Evolutionary conservation across 2,888 invertebrate species (phyloP).

Genomic region (Calameuta filiformis): DNA sequence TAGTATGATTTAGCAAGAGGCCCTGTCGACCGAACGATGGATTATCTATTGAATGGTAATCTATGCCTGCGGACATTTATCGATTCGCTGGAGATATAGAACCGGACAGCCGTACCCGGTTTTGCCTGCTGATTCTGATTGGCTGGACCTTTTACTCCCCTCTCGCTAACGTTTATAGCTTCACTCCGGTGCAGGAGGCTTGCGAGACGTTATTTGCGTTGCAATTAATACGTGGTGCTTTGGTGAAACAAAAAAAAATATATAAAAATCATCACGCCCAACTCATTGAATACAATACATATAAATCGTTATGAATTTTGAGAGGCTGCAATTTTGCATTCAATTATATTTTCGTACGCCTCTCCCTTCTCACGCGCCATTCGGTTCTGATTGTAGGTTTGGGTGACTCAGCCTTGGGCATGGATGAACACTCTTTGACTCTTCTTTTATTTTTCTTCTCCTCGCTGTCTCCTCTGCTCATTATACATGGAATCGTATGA

Average conservation of each 20-base stretch:
- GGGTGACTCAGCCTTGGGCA: conserved; percentile 27
- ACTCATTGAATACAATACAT: conserved; percentile 47
- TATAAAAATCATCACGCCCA: conserved; percentile 37
- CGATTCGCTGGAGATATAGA: neutral
- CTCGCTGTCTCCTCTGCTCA: conserved; percentile 8
- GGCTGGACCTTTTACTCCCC: neutral
- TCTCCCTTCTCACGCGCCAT: conserved; percentile 28
- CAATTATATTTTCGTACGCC: conserved; percentile 46
- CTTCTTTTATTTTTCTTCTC: conserved; percentile 3
- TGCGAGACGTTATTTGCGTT: conserved; percentile 10
- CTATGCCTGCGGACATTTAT: conserved; percentile 25
- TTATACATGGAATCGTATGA: neutral
- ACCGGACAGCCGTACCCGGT: neutral
- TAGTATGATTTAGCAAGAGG: conserved; percentile 45
- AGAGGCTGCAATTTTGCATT: conserved; percentile 54
- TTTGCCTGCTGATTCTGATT: neutral
- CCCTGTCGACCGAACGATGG: conserved; percentile 34
- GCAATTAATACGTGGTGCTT: conserved; percentile 50
- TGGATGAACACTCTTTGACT: neutral
- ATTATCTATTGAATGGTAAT: conserved; percentile 56
- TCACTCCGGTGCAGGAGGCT: neutral
- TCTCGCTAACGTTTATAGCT: neutral
- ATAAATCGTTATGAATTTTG: conserved; percentile 59
- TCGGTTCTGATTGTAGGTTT: conserved; percentile 43
- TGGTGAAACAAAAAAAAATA: conserved; percentile 20